A percentile compares a stretch with the other conserved stretches of the same genome.
These are phyloP conservation scores for Cinclus cinclus DNA, from an alignment of 2,113 vertebrate genomes.

Conservation along the genomic window DNA sequence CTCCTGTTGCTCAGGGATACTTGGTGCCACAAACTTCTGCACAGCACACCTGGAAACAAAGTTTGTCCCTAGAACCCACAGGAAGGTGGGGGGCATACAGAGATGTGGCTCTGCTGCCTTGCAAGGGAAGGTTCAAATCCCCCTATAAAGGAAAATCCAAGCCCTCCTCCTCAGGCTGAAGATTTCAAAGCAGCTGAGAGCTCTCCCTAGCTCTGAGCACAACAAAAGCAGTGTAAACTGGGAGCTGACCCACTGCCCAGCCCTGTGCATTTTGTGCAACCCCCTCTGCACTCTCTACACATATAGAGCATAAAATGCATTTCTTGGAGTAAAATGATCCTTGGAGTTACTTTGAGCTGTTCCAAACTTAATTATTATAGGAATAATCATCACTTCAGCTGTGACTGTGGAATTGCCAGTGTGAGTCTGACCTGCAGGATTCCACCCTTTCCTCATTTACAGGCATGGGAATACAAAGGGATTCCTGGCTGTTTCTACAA, in stretches of 20 bases:
- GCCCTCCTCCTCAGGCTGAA: rapidly evolving
- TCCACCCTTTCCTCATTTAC: not conserved
- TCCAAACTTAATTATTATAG: not conserved
- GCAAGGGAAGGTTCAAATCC: not conserved
- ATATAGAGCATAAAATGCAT: not conserved
- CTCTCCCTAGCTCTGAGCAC: not conserved
- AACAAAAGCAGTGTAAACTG: not conserved
- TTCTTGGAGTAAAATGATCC: not conserved
- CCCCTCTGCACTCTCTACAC: not conserved
- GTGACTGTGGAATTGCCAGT: not conserved
- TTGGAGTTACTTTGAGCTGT: not conserved
- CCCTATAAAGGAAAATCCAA: not conserved
- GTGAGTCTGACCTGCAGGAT: not conserved
- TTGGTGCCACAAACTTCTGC: not conserved
- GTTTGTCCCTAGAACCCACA: rapidly evolving
- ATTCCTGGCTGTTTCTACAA: not conserved
- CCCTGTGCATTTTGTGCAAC: not conserved
- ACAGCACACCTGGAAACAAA: rapidly evolving
- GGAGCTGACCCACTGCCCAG: not conserved
- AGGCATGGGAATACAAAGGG: not conserved
- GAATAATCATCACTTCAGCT: not conserved
- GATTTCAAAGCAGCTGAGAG: not conserved
- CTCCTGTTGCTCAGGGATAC: rapidly evolving
- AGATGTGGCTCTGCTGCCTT: too few relatives aligned
- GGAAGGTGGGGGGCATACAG: rapidly evolving